These are phyloP conservation scores for Rambutsinella grinnellia DNA, from an alignment of 2,888 invertebrate genomes.

Conservation along the genomic window DNA sequence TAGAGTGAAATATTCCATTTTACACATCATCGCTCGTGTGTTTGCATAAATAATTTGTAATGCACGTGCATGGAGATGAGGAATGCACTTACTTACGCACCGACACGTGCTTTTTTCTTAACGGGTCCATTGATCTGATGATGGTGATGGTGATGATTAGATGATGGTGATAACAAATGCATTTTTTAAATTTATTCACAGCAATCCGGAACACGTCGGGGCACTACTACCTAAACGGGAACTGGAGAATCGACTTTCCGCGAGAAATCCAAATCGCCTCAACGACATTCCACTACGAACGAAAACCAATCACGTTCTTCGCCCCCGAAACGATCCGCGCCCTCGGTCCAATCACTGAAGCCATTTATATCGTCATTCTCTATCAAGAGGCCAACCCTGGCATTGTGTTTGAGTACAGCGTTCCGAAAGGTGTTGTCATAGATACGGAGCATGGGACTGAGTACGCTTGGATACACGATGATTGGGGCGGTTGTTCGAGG, in stretches of 20 bases:
- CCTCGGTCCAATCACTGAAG: conserved; percentile 91
- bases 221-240: conserved; percentile 92
- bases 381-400: conserved; percentile 88
- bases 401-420: conserved; percentile 86
- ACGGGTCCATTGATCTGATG: no score
- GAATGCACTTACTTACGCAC: no score
- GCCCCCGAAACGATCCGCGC: conserved; percentile 88
- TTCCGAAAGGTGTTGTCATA: conserved; percentile 80
- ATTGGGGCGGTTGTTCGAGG: conserved; percentile 85
- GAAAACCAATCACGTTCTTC: conserved; percentile 83
- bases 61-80: no score
- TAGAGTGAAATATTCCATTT: neutral
- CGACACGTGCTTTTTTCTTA: no score
- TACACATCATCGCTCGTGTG: conserved; percentile 10
- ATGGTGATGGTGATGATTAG: no score
- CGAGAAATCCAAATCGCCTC: conserved; percentile 84
- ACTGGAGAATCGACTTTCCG: conserved; percentile 94
- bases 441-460: conserved; percentile 73
- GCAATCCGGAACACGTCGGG: conserved; percentile 87
- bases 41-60: conserved; percentile 6
- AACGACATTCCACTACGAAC: conserved; percentile 88
- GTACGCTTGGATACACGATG: conserved; percentile 86
- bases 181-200: conserved; percentile 68
- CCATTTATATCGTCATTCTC: conserved; percentile 85
- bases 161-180: no score